Base-by-base conservation (phyloP, 2,888 invertebrate species). In the Amblyjoppa proteus region DNA sequence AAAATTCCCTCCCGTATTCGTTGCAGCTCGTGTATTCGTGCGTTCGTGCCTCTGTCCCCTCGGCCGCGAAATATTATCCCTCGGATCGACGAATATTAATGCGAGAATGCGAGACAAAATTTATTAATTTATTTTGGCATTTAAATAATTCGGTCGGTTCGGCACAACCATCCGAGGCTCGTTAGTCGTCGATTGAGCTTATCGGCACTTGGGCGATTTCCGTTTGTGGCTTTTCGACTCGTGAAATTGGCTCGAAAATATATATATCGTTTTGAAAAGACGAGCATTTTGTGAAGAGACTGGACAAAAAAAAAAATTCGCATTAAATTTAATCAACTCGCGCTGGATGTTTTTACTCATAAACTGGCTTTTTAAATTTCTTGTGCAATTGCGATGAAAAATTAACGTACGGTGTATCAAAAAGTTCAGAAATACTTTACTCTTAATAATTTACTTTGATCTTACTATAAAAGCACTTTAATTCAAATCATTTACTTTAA, bases 1-100 rank as follows among this genome's bases (percentile, higher is more conserved):
- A 85, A 88, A 85, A 83, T 85, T 81, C 83, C 73, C 80, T 58
- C 64, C 79, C 38, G 68, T 82, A 81, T 81, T 70, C 61, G 68
- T 68, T 31, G 68, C 3, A 38, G 68, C 38, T 41, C 68, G 13
- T 13, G 25, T 61, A 20, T 20, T 20, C 20, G n/a, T 64, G 34
- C 16, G 31, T 58, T 7, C 20, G 53, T 53, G 7, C 53, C 2
- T 53, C 20, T 53, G 53, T 78, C 34, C 38, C 56, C 45, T 75
- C 68, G 45, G 45, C 66, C 77, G 75, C 34, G 85, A 85, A 85
- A 85, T 70, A 81, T 81, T 79, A 82, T 82, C 78, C 70, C 20
- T 16, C 25, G 61, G 69, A 51, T 77, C 68, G 73, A 74, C 73
- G 68, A 74, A 82, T 66, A 77, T 70, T 76, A 45, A 74, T 34